A percentile compares a stretch with the other conserved stretches of the same genome.
Conservation (phyloP, 2,797 vertebrate genomes). For the Spizella passerina region DNA sequence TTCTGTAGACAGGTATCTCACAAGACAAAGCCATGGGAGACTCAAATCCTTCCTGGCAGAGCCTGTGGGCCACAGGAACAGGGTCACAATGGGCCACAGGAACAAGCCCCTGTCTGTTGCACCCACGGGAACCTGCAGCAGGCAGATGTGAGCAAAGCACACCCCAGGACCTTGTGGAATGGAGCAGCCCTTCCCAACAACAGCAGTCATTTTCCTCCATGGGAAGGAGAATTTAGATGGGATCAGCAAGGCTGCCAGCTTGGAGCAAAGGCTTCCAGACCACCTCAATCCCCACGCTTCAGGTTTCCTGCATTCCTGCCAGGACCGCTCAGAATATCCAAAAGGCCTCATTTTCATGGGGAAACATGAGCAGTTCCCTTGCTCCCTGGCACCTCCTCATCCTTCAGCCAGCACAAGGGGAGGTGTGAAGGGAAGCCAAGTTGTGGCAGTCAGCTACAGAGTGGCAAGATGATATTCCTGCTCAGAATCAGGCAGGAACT, state of each 20-base stretch:
- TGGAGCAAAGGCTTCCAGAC: neutral
- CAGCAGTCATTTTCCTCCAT: neutral
- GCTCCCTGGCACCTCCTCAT: accelerated
- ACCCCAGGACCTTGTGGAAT: neutral
- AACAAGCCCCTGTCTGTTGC: neutral
- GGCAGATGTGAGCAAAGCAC: neutral
- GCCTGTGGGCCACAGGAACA: neutral
- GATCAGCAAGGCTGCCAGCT: neutral
- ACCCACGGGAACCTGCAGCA: neutral
- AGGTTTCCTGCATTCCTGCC: neutral
- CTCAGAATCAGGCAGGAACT: neutral
- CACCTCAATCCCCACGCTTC: neutral
- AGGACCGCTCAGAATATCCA: neutral
- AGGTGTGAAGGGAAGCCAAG: neutral
- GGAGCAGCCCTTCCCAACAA: neutral
- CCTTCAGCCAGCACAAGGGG: neutral
- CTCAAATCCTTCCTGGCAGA: neutral
- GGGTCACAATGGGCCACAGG: neutral
- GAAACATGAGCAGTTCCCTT: neutral
- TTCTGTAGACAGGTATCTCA: neutral
- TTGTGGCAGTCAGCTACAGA: neutral
- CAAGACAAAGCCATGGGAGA: neutral
- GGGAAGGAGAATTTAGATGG: neutral
- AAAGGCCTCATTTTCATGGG: neutral
- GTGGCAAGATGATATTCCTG: neutral